Conservation (phyloP, 2,113 vertebrate genomes). For the Vireo altiloquus region DNA sequence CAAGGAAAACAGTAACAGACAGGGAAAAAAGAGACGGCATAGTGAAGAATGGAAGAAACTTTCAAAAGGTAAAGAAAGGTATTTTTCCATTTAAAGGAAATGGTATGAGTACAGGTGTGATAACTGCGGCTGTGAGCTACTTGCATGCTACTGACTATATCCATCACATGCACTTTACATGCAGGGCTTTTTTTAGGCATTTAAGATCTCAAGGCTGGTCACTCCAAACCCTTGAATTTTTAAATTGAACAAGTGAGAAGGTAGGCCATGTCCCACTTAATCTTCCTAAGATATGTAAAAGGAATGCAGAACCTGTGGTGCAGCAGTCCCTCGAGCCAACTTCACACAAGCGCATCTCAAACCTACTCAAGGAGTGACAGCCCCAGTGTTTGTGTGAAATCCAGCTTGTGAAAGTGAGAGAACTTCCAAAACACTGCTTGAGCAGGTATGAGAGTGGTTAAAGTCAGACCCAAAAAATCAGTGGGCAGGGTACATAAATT, state of each 20-base stretch:
- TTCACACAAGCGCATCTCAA: neutral
- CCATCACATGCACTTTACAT: neutral
- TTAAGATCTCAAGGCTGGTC: neutral
- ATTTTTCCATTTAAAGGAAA: neutral
- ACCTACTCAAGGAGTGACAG: neutral
- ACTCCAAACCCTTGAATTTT: neutral
- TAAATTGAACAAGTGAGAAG: neutral
- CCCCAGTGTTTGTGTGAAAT: neutral
- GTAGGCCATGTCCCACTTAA: neutral
- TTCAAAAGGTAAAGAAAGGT: neutral
- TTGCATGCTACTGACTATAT: neutral
- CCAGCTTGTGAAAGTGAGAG: neutral
- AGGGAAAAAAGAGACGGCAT: neutral
- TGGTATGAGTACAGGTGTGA: neutral
- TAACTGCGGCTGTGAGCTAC: neutral
- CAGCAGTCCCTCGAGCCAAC: neutral
- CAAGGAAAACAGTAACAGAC: neutral
- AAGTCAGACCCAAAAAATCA: neutral
- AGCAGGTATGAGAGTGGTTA: fast-evolving
- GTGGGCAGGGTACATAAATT: neutral
- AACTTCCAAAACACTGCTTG: neutral
- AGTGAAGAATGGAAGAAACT: neutral
- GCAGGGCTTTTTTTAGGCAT: neutral
- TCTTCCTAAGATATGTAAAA: neutral
- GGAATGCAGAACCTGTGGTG: neutral